These are phyloP conservation scores for Salvelinus alpinus DNA, from an alignment of 2,113 vertebrate species.

Conservation along the genomic window DNA sequence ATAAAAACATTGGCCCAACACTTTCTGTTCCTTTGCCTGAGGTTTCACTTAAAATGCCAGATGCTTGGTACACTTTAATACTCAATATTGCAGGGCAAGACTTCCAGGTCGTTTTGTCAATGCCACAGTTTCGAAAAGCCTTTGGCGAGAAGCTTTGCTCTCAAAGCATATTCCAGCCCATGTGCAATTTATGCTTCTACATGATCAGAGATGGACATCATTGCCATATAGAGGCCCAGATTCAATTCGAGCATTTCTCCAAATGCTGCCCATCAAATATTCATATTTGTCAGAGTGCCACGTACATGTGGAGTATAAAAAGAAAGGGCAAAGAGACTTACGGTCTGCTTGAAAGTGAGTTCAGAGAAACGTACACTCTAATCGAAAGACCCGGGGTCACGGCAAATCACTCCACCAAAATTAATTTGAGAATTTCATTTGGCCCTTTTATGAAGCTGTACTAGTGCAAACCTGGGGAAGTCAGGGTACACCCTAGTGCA, in stretches of 20 bases:
- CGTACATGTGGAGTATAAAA: conserved; percentile 71
- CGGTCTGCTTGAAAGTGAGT: conserved; percentile 33
- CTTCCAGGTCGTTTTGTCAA: background rate
- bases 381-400: conserved; percentile 66
- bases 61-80: conserved; percentile 15
- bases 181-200: conserved; percentile 38
- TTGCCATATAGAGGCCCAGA: conserved; percentile 36
- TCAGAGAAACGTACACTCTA: conserved; percentile 54
- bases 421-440: conserved; percentile 57
- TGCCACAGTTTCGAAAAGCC: conserved; percentile 27
- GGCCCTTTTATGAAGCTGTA: conserved; percentile 43
- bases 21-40: conserved; percentile 2
- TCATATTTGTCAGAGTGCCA: conserved; percentile 78
- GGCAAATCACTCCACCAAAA: conserved; percentile 59
- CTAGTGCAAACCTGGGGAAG: conserved; percentile 8
- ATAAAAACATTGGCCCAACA: background rate
- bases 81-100: background rate
- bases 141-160: conserved; percentile 21
- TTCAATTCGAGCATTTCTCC: conserved; percentile 52
- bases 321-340: conserved; percentile 52
- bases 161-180: conserved; percentile 32
- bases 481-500: conserved; percentile 30
- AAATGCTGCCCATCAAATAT: conserved; percentile 71
- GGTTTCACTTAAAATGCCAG: conserved; percentile 32
- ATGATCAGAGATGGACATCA: conserved; percentile 43